These are phyloP conservation scores for Thunnus albacares DNA, from an alignment of 2,797 vertebrate genomes.

Conservation along the genomic window DNA sequence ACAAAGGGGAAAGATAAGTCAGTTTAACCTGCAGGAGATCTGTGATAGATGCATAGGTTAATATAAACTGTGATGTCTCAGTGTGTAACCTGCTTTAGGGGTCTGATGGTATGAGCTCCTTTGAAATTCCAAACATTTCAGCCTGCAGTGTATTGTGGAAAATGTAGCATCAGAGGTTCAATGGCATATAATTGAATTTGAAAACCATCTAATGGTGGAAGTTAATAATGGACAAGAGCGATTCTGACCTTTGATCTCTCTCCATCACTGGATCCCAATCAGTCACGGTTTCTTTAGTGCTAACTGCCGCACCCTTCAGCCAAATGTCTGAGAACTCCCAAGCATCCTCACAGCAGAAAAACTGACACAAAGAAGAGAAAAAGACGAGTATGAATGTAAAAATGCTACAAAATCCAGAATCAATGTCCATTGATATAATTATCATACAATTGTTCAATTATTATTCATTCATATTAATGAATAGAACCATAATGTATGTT, in stretches of 20 bases:
- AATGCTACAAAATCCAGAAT: not conserved
- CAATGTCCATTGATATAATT: not conserved
- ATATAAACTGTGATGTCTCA: constrained; percentile 3
- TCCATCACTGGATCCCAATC: constrained; percentile 39
- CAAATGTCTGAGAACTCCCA: constrained; percentile 30
- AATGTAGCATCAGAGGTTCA: constrained; percentile 45
- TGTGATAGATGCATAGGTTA: constrained; percentile 14
- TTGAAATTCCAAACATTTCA: constrained; percentile 54
- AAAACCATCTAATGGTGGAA: constrained; percentile 58
- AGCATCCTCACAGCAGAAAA: constrained; percentile 32
- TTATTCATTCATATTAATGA: not conserved
- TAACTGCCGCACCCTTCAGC: constrained; percentile 29
- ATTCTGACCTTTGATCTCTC: constrained; percentile 74
- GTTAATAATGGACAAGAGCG: constrained; percentile 46
- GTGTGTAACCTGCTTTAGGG: constrained; percentile 51
- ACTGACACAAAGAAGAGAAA: constrained; percentile 18
- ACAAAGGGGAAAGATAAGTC: constrained; percentile 27
- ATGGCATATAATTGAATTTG: constrained; percentile 51
- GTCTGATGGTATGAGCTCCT: constrained; percentile 26
- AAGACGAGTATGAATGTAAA: not conserved
- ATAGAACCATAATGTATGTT: not conserved
- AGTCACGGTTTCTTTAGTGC: constrained; percentile 40
- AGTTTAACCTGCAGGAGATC: constrained; percentile 32
- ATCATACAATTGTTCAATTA: not conserved
- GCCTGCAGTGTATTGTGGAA: constrained; percentile 41